Base-by-base conservation (phyloP, 2,797 vertebrate species). In the Brachyrhaphis roseni region DNA sequence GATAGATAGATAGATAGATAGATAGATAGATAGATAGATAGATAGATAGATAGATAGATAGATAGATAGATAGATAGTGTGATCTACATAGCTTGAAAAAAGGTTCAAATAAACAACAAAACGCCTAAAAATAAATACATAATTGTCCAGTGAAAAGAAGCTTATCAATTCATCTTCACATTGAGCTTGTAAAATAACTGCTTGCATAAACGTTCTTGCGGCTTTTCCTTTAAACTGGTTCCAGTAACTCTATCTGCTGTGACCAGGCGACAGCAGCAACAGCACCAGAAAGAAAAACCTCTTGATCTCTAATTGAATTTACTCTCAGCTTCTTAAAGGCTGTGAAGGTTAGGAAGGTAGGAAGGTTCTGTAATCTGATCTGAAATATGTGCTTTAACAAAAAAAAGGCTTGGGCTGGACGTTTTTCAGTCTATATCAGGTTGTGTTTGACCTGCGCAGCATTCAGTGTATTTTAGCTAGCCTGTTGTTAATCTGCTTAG, bases 401-500 rank as follows among this genome's bases (percentile, higher is more conserved):
- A 12, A 46, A 39, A 66, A 53, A 77, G 49, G 77, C 70, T 53
- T 4, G 55, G 81, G 74, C 43, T 78, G 57, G 66, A 83, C 72
- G 79, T 83, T 82, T 87, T 78, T 82, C 66, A 45, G 77, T 74
- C 84, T 83, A 76, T 78, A 84, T 85, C 90, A 92, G 89, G 91
- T 88, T 88, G 75, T 82, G 77, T 76, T 84, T 91, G 89, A 91
- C 86, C 90, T 80, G 81, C 47, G 0, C 84, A 88, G 84, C 80
- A n/a, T 86, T 87, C 83, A 74, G 86, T 51, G 49, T 88, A 88
- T 91, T 92, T 93, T 91, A 91, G 87, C 87, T 80, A 73, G 84
- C 83, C 82, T 87, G 86, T 84, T 84, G 84, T 84, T 94, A 94
- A 94, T 93, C 93, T 94, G 89, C 91, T 94, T 93, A 92, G 74